Percentiles rank a stretch among this genome's conserved stretches.
phyloP scores from a whole-genome alignment of 2,113 vertebrate species.

The Piaya cayana region DNA sequence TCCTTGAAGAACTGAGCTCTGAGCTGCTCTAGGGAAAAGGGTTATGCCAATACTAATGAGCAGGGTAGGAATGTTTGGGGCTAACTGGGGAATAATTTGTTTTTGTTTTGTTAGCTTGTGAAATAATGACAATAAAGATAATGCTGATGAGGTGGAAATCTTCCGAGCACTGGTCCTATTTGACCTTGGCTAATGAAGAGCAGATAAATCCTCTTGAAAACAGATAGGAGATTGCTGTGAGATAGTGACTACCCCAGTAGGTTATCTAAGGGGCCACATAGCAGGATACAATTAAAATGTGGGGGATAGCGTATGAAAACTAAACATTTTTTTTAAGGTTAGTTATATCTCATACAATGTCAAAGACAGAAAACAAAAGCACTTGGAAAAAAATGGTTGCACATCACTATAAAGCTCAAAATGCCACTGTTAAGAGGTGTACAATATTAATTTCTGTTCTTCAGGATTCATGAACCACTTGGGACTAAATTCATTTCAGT shows the following conservation, averaged over 20 bases:
- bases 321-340: background rate
- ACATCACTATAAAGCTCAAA: background rate
- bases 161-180: slow-evolving; percentile 45
- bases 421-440: background rate
- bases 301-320: background rate
- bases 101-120: slow-evolving; percentile 58
- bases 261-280: background rate
- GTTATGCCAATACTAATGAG: slow-evolving; percentile 52
- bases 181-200: slow-evolving; percentile 54
- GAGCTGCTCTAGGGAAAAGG: slow-evolving; percentile 52
- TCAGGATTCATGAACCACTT: background rate
- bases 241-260: background rate
- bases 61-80: background rate
- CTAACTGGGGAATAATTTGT: slow-evolving; percentile 44
- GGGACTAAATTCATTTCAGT: background rate
- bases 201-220: slow-evolving; percentile 1
- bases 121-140: slow-evolving; percentile 60
- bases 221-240: background rate
- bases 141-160: slow-evolving; percentile 58
- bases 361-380: background rate
- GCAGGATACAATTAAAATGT: background rate
- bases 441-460: background rate
- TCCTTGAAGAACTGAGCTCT: slow-evolving; percentile 42
- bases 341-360: background rate
- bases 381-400: background rate